Evolutionary conservation across 2,888 invertebrate genomes (phyloP), one percentile per base, ranked within the genome.

Genomic region (Xanthostigma xanthostigma): DNA sequence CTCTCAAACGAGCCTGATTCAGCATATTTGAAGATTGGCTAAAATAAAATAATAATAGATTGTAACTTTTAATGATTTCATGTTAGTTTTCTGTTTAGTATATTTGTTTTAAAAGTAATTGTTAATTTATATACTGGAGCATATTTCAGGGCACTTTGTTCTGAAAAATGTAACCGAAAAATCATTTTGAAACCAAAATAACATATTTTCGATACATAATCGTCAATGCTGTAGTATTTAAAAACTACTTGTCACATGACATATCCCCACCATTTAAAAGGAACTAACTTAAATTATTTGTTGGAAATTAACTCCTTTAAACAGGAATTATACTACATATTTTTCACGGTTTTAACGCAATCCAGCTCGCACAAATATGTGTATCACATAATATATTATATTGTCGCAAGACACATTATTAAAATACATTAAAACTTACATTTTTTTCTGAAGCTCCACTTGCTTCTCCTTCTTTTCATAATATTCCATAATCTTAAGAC

Each of bases 381-480:
- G 34, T 46, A 17, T 13, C 35, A 9, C 12, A n/a, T n/a, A n/a
- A n/a, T n/a, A 14, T 27, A 35, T 17, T 3, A 2, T 17, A 17
- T 17, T 8, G 54, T 53, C 37, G 44, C 8, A 50, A 36, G 44
- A 49, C 44, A 47, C 49, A 12, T 44, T 49, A 55, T 69, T 71
- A 49, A 27, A 53, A 53, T 36, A 45, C 9, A 50, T 36, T 45
- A 43, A 27, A 37, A 69, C 79, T 68, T 78, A 91, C 91, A 98
- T 98, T 76, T 97, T 98, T 73, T 96, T 95, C 65, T 96, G 95
- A 53, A 98, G 79, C 70, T 98, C 97, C 57, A 97, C 96, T 72
- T 97, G 96, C 69, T 98, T 98, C 64, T 97, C 97, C 65, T 97
- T 97, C 67, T 95, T 91, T 64, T 97, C 96, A 68, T 93, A 98